A percentile compares a stretch with the other conserved stretches of the same genome.
These are phyloP conservation scores for Perdita meconis DNA, from an alignment of 2,888 invertebrate species.

Conservation along the genomic window DNA sequence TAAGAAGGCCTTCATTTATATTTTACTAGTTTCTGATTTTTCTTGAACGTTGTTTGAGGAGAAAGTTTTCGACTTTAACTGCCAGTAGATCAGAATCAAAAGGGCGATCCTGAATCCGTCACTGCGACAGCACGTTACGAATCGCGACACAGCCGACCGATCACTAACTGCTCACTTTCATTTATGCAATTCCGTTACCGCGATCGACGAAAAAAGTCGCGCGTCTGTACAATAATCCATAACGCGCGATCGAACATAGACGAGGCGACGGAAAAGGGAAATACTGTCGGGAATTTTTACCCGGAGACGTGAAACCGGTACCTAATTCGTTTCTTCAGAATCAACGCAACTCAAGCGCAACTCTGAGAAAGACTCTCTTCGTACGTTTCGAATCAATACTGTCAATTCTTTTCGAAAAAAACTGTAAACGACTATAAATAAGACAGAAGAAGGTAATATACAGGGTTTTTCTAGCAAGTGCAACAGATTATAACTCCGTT, in stretches of 20 bases:
- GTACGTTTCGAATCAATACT: background rate
- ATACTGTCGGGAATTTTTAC: background rate
- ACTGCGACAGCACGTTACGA: constrained; percentile 48
- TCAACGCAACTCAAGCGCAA: background rate
- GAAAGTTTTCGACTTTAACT: too few relatives aligned
- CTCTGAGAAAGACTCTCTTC: background rate
- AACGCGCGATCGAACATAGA: constrained; percentile 13
- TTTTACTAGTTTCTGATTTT: too few relatives aligned
- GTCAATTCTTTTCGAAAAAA: background rate
- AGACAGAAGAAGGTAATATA: too few relatives aligned
- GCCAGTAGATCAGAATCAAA: too few relatives aligned
- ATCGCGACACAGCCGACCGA: constrained; percentile 66
- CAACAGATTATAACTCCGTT: too few relatives aligned
- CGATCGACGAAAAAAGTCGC: constrained; percentile 33
- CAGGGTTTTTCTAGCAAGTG: too few relatives aligned
- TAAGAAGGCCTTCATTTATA: too few relatives aligned
- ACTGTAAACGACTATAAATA: too few relatives aligned
- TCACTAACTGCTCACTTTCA: constrained; percentile 65
- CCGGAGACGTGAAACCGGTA: constrained; percentile 4
- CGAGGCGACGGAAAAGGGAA: constrained; percentile 2
- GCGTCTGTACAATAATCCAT: constrained; percentile 32
- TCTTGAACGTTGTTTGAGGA: too few relatives aligned
- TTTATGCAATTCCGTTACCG: constrained; percentile 65
- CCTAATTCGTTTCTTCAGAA: background rate
- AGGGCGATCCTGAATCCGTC: constrained; percentile 20